These are phyloP conservation scores for Hartigia nigra DNA, from an alignment of 2,888 invertebrate species.

Conservation along the genomic window DNA sequence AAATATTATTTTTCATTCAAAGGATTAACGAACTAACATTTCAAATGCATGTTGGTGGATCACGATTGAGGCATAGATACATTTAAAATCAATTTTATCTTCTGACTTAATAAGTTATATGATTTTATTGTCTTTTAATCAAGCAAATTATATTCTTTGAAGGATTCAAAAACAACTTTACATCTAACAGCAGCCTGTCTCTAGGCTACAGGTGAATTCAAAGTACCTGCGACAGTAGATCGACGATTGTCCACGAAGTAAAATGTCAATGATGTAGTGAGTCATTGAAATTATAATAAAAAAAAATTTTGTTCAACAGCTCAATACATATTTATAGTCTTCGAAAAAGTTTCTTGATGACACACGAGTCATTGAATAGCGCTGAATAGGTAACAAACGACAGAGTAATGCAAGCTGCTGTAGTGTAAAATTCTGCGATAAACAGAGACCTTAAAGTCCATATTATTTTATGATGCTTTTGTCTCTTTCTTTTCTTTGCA, in stretches of 20 bases:
- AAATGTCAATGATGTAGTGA: background rate
- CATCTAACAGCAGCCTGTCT: background rate
- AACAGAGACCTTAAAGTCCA: background rate
- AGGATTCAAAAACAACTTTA: background rate
- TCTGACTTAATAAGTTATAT: background rate
- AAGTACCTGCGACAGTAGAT: background rate
- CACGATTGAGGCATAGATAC: background rate
- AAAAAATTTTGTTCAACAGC: background rate
- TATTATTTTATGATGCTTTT: background rate
- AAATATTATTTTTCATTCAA: background rate
- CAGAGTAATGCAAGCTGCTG: background rate
- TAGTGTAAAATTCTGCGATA: background rate
- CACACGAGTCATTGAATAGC: background rate
- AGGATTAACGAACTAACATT: background rate
- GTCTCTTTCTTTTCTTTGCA: background rate
- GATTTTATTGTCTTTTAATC: background rate
- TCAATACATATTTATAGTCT: background rate
- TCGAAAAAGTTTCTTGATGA: background rate
- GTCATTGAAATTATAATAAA: background rate
- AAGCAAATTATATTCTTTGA: background rate
- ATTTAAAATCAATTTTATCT: background rate
- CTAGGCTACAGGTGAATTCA: background rate
- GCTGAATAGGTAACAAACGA: background rate
- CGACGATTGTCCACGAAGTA: background rate
- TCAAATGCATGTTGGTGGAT: background rate